Percentiles rank a stretch among this genome's conserved stretches.
Conservation (phyloP, 2,113 vertebrate species). For the Fukomys damarensis region DNA sequence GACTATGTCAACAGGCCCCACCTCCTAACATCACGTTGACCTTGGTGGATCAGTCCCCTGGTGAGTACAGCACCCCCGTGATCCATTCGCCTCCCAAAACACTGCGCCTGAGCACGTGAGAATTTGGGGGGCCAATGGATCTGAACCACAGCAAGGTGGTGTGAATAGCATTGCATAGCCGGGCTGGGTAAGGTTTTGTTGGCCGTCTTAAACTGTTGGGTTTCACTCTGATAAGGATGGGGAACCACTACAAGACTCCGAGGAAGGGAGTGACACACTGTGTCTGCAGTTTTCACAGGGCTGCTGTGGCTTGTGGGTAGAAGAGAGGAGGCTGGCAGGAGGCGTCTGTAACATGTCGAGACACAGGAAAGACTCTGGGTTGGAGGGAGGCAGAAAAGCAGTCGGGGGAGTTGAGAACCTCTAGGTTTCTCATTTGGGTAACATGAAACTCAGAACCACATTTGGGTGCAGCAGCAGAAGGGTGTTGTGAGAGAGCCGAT, state of each 20-base stretch:
- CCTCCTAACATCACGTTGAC: neutral
- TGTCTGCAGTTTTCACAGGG: neutral
- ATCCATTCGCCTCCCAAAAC: neutral
- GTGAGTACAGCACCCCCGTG: neutral
- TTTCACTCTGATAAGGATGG: neutral
- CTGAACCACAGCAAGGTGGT: neutral
- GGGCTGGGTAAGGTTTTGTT: no score
- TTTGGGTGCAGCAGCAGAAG: neutral
- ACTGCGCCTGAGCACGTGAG: neutral
- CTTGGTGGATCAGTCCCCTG: neutral
- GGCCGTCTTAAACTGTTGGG: neutral
- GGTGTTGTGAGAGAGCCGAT: neutral
- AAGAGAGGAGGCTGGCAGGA: neutral
- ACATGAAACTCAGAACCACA: neutral
- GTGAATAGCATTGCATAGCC: neutral
- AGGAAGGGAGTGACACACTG: neutral
- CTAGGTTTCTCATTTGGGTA: neutral
- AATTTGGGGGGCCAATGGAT: neutral
- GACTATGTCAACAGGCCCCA: neutral
- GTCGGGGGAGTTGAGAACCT: neutral
- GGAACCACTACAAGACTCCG: neutral
- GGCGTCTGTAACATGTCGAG: neutral
- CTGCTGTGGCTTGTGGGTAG: no score
- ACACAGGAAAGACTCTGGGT: neutral
- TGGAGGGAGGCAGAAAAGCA: no score